These are phyloP conservation scores for Pseudomyrmex sp. DNA, from an alignment of 1,140 invertebrate species.

Conservation along the genomic window DNA sequence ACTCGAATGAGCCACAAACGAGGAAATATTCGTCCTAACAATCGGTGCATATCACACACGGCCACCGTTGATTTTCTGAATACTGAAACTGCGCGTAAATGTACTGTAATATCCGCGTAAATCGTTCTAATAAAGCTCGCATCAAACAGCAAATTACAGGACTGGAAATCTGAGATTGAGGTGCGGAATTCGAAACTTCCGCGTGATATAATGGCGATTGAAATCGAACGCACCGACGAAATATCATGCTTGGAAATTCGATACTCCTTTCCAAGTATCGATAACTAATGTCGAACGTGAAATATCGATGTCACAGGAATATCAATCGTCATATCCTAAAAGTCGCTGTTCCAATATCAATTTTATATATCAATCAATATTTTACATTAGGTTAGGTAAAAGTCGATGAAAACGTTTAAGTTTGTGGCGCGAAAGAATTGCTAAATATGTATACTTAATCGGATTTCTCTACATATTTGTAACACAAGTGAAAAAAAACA, in stretches of 20 bases:
- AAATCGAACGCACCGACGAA: conserved; percentile 33
- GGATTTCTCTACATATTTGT: neutral
- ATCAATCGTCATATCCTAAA: conserved; percentile 16
- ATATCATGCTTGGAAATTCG: conserved; percentile 25
- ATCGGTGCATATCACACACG: neutral
- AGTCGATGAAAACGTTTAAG: too few species aligned
- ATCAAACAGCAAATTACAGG: neutral
- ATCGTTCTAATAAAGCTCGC: conserved; percentile 23
- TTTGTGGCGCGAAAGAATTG: neutral
- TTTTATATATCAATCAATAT: too few species aligned
- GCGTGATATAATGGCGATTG: conserved; percentile 20
- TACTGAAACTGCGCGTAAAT: neutral
- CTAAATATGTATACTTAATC: neutral
- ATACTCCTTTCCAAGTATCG: conserved; percentile 29
- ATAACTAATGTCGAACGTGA: conserved; percentile 13
- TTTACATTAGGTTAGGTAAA: too few species aligned
- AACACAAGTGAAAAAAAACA: neutral
- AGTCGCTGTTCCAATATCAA: neutral
- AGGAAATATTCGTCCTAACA: conserved; percentile 4
- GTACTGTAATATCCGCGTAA: neutral
- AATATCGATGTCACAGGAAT: conserved; percentile 35
- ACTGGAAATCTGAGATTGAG: conserved; percentile 39
- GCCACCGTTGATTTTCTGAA: neutral
- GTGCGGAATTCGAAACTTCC: conserved; percentile 42
- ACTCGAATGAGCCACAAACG: neutral